phyloP scores from a whole-genome alignment of 2,797 vertebrate genomes.

The Protosalanx chinensis region DNA sequence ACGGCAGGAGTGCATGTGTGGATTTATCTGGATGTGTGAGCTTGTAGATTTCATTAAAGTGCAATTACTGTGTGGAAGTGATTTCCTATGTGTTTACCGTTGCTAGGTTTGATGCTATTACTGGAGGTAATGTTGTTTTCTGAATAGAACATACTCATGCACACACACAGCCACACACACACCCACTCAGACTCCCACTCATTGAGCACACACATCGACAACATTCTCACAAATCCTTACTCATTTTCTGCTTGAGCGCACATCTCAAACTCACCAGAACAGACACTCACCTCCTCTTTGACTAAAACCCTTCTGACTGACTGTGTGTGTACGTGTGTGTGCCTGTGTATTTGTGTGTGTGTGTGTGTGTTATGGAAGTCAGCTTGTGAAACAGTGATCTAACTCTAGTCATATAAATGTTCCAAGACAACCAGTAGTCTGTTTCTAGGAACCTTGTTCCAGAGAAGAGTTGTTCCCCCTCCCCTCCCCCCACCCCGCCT shows the following conservation, averaged over 20 bases:
- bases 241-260: neutral
- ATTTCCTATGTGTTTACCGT: slow-evolving; percentile 33
- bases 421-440: neutral
- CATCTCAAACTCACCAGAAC: neutral
- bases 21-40: slow-evolving; percentile 20
- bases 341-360: slow-evolving; percentile 2
- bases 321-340: slow-evolving; percentile 1
- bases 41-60: slow-evolving; percentile 39
- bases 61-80: slow-evolving; percentile 38
- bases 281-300: neutral
- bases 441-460: neutral
- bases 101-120: slow-evolving; percentile 28
- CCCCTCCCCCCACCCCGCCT: no score
- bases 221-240: slow-evolving; percentile 10
- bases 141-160: neutral
- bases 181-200: slow-evolving; percentile 1
- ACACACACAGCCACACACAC: slow-evolving; percentile 1
- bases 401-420: neutral
- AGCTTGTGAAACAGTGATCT: neutral
- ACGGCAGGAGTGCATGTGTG: neutral
- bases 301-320: neutral
- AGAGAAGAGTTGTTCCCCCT: no score
- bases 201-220: slow-evolving; percentile 23
- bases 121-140: neutral
- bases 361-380: neutral